Evolutionary conservation across 1,140 invertebrate species (phyloP), one percentile per base, ranked within the genome.

Genomic region (Microplitis demolitor): DNA sequence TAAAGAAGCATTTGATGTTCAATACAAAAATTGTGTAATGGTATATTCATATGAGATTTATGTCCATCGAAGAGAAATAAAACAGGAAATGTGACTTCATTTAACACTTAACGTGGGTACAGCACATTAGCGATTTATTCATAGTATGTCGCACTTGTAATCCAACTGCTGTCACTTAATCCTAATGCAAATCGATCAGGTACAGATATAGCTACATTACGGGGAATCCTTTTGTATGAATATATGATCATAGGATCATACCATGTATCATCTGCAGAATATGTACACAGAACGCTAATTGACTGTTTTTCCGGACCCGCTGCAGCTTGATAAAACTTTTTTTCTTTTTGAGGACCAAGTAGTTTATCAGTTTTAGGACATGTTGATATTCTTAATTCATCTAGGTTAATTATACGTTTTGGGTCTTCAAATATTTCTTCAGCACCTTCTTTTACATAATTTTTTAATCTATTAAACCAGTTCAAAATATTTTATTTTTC

Each of bases 361-460:
- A 87, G 76, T 70, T 74, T 72, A 16, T 77, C 78, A 62, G 78
- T 80, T 78, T 82, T 81, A 11, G 80, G 82, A 76, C 78, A 84
- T n/a, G 82, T 56, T 34, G 60, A 16, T 0, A 84, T 78, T 13
- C 80, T 79, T 56, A 73, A 82, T 74, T 87, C 83, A 72, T 85
- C 84, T 6, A 74, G 77, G 71, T 85, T 84, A 31, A 81, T 82
- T 37, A 84, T 82, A 45, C 75, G 54, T 8, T 35, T 4, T 16
- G 81, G 78, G 56, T 79, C 74, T 63, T 14, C 68, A 53, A 61
- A 81, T 56, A 76, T 54, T 76, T 2, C 39, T 4, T 53, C 67
- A 24, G 73, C 60, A 33, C 62, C 51, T 71, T 79, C 70, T n/a
- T 72, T 58, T 56, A 82, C 51, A 76, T 67, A 76, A 8, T 60